These are phyloP conservation scores for Acanthococcus lagerstroemiae DNA, from an alignment of 2,888 invertebrate genomes.

Conservation along the genomic window DNA sequence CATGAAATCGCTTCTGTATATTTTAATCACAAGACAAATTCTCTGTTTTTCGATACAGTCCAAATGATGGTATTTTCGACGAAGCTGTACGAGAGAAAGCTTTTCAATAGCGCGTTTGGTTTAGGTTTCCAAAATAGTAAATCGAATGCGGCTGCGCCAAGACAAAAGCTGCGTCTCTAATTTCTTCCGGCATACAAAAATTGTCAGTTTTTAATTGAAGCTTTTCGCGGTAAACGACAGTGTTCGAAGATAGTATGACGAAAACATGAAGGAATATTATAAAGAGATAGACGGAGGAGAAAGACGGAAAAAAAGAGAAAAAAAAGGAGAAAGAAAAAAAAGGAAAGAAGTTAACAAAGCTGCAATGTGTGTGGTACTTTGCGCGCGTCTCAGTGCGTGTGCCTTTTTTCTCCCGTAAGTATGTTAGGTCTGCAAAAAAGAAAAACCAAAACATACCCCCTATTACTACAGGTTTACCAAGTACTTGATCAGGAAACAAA, in stretches of 20 bases:
- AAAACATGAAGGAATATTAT: slow-evolving; percentile 1
- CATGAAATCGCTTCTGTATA: not conserved
- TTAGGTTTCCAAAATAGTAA: too few relatives aligned
- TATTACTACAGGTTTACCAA: slow-evolving; percentile 11
- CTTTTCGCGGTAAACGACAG: slow-evolving; percentile 19
- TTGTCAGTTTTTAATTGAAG: slow-evolving; percentile 1
- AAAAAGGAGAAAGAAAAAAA: not conserved
- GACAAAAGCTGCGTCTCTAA: slow-evolving; percentile 9
- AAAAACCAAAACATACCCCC: slow-evolving; percentile 18
- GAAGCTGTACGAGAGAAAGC: not conserved
- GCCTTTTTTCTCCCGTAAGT: slow-evolving; percentile 12
- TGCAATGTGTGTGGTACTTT: slow-evolving; percentile 26
- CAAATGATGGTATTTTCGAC: not conserved
- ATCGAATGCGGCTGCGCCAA: slow-evolving; percentile 8
- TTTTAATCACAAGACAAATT: not conserved
- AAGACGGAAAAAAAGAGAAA: not conserved
- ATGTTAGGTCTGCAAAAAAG: slow-evolving; percentile 26
- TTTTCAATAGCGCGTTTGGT: not conserved
- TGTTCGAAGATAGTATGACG: slow-evolving; percentile 9
- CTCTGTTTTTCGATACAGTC: not conserved
- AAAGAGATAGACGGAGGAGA: too few relatives aligned
- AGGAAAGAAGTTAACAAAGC: slow-evolving; percentile 26
- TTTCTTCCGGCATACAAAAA: not conserved
- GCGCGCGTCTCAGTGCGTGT: slow-evolving; percentile 27
- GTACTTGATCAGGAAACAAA: not conserved